These are phyloP conservation scores for Neotragus moschatus DNA, from an alignment of 2,113 vertebrate species.

Conservation along the genomic window DNA sequence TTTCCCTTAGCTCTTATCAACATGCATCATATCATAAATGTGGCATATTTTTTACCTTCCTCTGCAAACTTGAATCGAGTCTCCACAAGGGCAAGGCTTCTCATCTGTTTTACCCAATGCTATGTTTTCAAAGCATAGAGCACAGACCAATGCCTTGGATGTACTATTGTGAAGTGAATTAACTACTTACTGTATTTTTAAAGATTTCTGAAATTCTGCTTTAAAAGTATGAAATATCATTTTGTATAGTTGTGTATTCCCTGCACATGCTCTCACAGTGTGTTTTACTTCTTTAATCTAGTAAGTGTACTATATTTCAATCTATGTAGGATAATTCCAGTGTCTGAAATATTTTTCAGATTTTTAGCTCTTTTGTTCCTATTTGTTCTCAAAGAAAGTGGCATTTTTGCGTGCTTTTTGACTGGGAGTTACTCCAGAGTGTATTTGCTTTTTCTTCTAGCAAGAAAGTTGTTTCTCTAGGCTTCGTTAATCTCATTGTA, in stretches of 20 bases:
- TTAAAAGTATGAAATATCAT: background rate
- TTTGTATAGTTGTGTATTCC: background rate
- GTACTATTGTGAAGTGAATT: background rate
- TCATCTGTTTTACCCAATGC: background rate
- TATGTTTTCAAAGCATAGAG: background rate
- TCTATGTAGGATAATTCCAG: background rate
- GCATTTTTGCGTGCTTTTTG: background rate
- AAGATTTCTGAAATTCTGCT: background rate
- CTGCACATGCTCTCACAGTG: background rate
- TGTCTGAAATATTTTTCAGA: background rate
- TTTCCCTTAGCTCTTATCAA: background rate
- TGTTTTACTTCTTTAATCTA: background rate
- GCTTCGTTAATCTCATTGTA: background rate
- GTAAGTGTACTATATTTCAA: background rate
- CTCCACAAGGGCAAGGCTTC: background rate
- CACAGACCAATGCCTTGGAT: background rate
- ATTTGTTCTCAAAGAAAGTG: background rate
- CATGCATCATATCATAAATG: background rate
- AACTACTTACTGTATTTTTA: background rate
- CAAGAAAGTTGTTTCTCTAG: background rate
- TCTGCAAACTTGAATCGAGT: background rate
- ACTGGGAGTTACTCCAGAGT: background rate
- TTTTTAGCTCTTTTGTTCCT: background rate
- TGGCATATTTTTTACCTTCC: background rate
- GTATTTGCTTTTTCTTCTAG: background rate